Conservation (phyloP, 2,888 invertebrate species). For the Philaethria dido region DNA sequence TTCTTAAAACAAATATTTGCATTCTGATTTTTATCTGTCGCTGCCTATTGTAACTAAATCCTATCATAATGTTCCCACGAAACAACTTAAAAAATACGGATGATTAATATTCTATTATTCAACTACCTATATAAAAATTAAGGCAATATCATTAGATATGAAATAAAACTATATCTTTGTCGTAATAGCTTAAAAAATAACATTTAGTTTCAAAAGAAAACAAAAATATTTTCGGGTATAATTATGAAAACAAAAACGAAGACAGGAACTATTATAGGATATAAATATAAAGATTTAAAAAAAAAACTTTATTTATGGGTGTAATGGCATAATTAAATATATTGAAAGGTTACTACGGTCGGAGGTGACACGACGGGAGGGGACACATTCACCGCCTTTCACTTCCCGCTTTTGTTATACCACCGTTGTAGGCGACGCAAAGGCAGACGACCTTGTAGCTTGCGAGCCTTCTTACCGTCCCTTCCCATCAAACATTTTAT, state of each 20-base stretch:
- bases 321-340: constrained; percentile 41
- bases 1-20: constrained; percentile 44
- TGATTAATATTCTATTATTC: constrained; percentile 17
- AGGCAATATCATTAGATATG: too few species aligned
- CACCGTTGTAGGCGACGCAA: constrained; percentile 74
- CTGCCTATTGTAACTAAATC: constrained; percentile 20
- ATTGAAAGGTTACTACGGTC: constrained; percentile 48
- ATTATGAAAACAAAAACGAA: neutral
- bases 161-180: too few species aligned
- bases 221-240: too few species aligned
- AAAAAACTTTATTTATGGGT: neutral
- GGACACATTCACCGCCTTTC: constrained; percentile 83
- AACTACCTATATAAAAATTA: too few species aligned
- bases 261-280: neutral
- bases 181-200: neutral
- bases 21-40: constrained; percentile 40
- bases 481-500: constrained; percentile 64
- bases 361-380: constrained; percentile 64
- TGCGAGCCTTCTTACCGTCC: constrained; percentile 72
- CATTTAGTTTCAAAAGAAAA: too few species aligned
- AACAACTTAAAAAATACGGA: constrained; percentile 41
- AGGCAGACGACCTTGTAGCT: constrained; percentile 79
- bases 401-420: constrained; percentile 82
- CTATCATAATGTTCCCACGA: constrained; percentile 44
- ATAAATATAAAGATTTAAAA: neutral